Evolutionary conservation across 1,140 invertebrate genomes (phyloP), one percentile per base, ranked within the genome.

Genomic region (Bombus superbus): DNA sequence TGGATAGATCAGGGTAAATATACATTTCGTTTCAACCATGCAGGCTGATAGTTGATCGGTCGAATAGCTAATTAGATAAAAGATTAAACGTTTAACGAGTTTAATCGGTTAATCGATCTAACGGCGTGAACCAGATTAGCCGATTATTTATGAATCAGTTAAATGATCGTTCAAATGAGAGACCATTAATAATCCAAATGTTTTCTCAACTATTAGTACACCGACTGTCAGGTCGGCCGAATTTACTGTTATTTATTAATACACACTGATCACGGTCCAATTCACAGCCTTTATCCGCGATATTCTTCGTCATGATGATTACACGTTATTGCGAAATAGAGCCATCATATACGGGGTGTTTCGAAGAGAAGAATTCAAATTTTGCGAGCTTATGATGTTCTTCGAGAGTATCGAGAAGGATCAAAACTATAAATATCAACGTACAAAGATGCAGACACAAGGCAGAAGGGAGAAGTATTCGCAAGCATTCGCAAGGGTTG

Each of bases 81-180:
- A 81, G 77, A 68, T 81, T 85, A 81, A 81, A 80, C 57, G 69
- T 66, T 84, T 62, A 84, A 53, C 66, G 83, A 80, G 64, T 84
- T 78, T 71, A 69, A 62, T 59, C 76, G 25, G 77, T 85, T 85
- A 81, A 81, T 85, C 57, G 44, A 81, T 40, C 35, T 53, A 81
- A 85, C 53, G 71, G 35, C 78, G 42, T 53, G 83, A 32, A 81
- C 44, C 78, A 62, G 78, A 85, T 85, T 85, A 85, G 81, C 66
- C 32, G 32, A 68, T 38, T 68, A 68, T 68, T 68, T 68, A 68
- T 68, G 66, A 38, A 68, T 81, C 78, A 18, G 74, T 42, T 40
- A 53, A 62, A 85, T 53, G 83, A 81, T 72, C 78, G 59, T 62
- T 32, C 40, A 81, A 85, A 85, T 53, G 42, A 35, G 35, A 18